Base-by-base conservation (phyloP, 2,113 vertebrate genomes). In the Myiagra hebetior region DNA sequence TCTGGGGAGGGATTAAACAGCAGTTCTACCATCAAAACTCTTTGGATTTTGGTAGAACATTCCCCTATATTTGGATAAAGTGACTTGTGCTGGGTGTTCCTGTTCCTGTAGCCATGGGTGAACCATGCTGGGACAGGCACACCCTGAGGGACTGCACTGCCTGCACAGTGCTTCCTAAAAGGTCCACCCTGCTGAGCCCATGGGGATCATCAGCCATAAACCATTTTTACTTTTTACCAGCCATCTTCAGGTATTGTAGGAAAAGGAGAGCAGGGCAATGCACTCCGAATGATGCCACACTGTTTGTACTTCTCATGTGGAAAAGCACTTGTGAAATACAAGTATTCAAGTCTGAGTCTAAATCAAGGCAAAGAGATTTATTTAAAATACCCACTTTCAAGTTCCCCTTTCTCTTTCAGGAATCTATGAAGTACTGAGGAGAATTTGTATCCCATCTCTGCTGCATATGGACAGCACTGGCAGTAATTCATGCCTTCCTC, bases 261-360 rank as follows among this genome's bases (percentile, higher is more conserved):
- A 59, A 85, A 39, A 41, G 13, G 0, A 59, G 16, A 68, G 6
- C 35, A 59, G 30, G 0, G 2, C 22, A 9, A 16, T 72, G 10
- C 7, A 2, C 7, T 37, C 56, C 24, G 50, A 46, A 64, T 3
- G 5, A 37, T 7, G 6, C 13, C 12, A 3, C 2, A 0, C 2
- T 46, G 8, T 50, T 82, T 44, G 26, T 10, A 7, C 28, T 39
- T 59, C 42, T 42, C 30, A 5, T 2, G 5, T 24, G 31, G 37
- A 65, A 81, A 85, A 75, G 6, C 19, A n/a, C 1, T 20, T 15
- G 9, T 4, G 44, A 30, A n/a, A 21, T 4, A 22, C 31, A 76
- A 75, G 3, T 18, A 30, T 60, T 33, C 27, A 41, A 47, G 17
- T 31, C n/a, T 67, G 49, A 86, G 33, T 33, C 57, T n/a, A 85